Evolutionary conservation across 2,888 invertebrate genomes (phyloP).

Genomic region (Ceriagrion tenellum): DNA sequence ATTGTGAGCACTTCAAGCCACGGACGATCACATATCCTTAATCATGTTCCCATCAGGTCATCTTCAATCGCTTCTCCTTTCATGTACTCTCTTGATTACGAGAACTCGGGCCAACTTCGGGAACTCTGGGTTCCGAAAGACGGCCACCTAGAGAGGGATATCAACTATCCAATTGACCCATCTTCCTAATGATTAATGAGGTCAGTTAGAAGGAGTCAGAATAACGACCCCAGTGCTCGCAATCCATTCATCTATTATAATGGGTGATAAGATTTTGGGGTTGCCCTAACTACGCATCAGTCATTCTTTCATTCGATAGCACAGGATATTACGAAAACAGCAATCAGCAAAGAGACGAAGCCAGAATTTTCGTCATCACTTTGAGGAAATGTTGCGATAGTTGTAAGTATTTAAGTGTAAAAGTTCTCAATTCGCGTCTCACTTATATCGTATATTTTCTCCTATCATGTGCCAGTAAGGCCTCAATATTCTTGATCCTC

Average conservation of each 20-base stretch:
- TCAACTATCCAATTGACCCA: not conserved
- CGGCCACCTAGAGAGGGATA: not conserved
- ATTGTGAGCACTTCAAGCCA: not conserved
- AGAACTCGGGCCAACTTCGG: not conserved
- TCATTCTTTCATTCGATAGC: not conserved
- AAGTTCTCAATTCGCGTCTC: no score
- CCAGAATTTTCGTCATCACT: no score
- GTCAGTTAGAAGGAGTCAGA: not conserved
- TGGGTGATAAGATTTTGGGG: not conserved
- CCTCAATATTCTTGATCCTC: no score
- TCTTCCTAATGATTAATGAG: not conserved
- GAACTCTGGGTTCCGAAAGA: not conserved
- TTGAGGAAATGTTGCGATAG: no score
- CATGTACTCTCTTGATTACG: not conserved
- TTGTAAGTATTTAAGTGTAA: no score
- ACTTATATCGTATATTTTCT: no score
- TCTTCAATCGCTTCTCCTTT: no score
- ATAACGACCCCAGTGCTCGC: not conserved
- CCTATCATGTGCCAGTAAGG: no score
- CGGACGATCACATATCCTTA: not conserved
- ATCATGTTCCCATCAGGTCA: no score
- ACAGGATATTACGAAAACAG: not conserved
- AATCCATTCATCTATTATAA: not conserved
- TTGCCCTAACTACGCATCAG: not conserved
- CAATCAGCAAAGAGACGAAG: no score